A percentile compares a stretch with the other conserved stretches of the same genome.
phyloP scores from a whole-genome alignment of 1,140 invertebrate genomes.

The Telenomus remus region DNA sequence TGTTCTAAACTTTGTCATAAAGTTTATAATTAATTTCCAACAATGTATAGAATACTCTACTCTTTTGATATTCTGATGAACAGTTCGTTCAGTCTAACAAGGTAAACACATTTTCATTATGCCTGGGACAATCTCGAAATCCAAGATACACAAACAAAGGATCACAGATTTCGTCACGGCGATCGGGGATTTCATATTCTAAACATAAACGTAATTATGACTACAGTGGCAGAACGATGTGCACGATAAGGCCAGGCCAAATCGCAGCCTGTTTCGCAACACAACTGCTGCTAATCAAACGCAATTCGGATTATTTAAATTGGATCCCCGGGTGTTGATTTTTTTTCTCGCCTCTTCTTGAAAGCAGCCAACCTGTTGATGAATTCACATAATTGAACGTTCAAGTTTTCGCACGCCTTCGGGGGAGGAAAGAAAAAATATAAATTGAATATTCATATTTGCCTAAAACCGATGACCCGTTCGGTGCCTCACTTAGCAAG shows the following conservation, averaged over 20 bases:
- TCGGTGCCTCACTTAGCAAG: conserved; percentile 15
- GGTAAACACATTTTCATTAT: conserved; percentile 46
- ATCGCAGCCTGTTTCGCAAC: conserved; percentile 23
- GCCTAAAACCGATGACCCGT: conserved; percentile 5
- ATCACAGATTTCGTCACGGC: conserved; percentile 35
- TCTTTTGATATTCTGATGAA: conserved; percentile 4
- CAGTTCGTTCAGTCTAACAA: conserved; percentile 29
- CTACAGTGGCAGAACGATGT: conserved; percentile 2
- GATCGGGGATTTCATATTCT: conserved; percentile 46
- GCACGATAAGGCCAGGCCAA: conserved; percentile 14
- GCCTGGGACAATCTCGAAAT: conserved; percentile 19
- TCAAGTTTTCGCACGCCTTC: conserved; percentile 25
- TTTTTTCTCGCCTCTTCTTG: not conserved
- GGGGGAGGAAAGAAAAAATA: too few relatives aligned
- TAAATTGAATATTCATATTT: conserved; percentile 34
- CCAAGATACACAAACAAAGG: conserved; percentile 49
- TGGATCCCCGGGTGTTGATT: not conserved
- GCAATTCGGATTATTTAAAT: conserved; percentile 25
- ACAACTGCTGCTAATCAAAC: conserved; percentile 34
- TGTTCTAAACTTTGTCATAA: too few relatives aligned
- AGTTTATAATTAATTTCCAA: too few relatives aligned
- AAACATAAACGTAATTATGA: conserved; percentile 50
- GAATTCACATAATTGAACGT: conserved; percentile 32
- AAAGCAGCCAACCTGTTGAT: conserved; percentile 49
- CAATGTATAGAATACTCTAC: too few relatives aligned